Base-by-base conservation (phyloP, 1,140 invertebrate genomes). In the Phortica variegata region DNA sequence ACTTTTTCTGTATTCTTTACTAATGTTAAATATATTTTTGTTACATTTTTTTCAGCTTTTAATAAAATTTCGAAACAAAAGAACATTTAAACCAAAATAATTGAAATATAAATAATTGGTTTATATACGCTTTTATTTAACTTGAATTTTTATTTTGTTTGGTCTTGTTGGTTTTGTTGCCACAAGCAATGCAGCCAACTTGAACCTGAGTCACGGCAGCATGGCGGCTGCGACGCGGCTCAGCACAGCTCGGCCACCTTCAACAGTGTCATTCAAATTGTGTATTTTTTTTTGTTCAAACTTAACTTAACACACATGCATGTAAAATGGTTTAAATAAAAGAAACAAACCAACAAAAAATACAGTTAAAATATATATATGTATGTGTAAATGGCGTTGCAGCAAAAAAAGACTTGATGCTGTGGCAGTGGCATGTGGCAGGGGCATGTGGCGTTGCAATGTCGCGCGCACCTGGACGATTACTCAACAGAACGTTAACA, bases 191-290 rank as follows among this genome's bases (percentile, higher is more conserved):
- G 53, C 54, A 44, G 54, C 54, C 49, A 70, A 70, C 65, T 70
- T 70, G 65, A 70, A 70, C 65, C 65, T 70, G 65, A 70, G 65
- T 70, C 65, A 70, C 65, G 40, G 61, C 66, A 48, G 58, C 43
- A 45, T 26, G 33, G 40, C 36, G 31, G 45, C 38, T 36, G 49
- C 34, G 26, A 43, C 31, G 43, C 54, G 52, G 40, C 29, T 34
- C 36, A 50, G 39, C 29, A 46, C 53, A 47, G 43, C 31, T 61
- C 57, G 52, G 61, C 50, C 65, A 70, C 65, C 65, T 70, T 70
- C 59, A 60, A 53, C 61, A 45, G 66, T 70, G 65, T 70, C 65
- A 43, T 21, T 21, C 40, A 15, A 21, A 43, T 18, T 29, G 26
- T 43, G 40, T 43, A 29, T 29, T 29, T n/a, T n/a, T n/a, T n/a